Conservation (phyloP, 2,113 vertebrate species). For the Zosterops lateralis region DNA sequence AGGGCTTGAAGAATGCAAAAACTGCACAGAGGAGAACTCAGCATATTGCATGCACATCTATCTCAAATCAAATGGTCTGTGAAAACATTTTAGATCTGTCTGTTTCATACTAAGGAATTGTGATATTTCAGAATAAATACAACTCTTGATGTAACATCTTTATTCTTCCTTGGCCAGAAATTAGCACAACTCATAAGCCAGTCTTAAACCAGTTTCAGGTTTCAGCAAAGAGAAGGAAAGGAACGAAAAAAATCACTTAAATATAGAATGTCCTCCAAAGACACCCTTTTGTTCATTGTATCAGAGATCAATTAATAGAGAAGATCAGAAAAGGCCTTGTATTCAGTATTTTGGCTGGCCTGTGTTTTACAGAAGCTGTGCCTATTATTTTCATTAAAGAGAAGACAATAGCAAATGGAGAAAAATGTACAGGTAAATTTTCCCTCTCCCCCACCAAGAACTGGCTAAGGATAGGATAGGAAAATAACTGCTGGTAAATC, state of each 20-base stretch:
- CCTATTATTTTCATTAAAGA: background rate
- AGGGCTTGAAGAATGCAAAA: background rate
- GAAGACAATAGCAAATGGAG: background rate
- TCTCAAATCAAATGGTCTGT: background rate
- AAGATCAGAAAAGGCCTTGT: background rate
- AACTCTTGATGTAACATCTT: background rate
- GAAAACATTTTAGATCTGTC: background rate
- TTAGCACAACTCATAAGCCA: background rate
- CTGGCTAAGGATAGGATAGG: background rate
- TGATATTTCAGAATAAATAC: background rate
- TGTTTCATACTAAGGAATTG: background rate
- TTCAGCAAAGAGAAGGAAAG: background rate
- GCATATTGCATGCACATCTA: background rate
- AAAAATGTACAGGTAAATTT: background rate
- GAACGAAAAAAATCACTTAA: background rate
- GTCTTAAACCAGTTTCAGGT: background rate
- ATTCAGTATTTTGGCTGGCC: background rate
- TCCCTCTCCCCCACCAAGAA: rapidly evolving
- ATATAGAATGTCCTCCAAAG: background rate
- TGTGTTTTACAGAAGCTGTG: background rate
- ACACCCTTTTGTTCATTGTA: background rate
- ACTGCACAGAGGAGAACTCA: background rate
- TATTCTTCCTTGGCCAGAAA: background rate
- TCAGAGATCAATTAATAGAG: background rate
- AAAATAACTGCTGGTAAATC: background rate